phyloP scores from a whole-genome alignment of 2,888 invertebrate species.

The Chymomyza amoena region DNA sequence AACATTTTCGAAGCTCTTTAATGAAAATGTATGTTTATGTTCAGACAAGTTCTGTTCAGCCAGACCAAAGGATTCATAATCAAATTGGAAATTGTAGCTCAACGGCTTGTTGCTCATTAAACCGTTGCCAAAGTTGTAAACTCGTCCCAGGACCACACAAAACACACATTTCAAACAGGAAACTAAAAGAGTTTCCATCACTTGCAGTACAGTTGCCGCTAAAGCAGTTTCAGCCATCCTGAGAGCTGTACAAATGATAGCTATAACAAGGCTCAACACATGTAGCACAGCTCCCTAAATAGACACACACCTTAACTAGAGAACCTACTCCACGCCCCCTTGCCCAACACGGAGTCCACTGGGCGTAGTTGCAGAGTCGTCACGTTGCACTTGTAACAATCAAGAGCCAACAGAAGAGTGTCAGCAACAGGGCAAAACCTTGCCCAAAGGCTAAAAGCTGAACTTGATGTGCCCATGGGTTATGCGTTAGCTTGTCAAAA shows the following conservation, averaged over 20 bases:
- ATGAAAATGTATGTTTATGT: no score
- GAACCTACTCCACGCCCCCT: background rate
- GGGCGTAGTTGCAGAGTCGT: constrained; percentile 2
- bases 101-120: no score
- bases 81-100: no score
- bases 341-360: background rate
- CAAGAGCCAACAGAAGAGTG: constrained; percentile 46
- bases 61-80: background rate
- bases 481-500: background rate
- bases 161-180: background rate
- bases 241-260: background rate
- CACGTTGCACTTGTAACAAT: constrained; percentile 43
- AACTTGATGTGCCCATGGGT: background rate
- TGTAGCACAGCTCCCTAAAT: constrained; percentile 35
- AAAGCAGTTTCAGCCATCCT: background rate
- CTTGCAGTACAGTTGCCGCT: background rate
- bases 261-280: constrained; percentile 24
- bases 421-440: constrained; percentile 52
- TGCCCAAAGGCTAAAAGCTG: constrained; percentile 54
- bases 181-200: background rate
- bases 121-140: background rate
- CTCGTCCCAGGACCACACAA: background rate
- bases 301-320: constrained; percentile 36
- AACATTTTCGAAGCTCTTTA: no score
- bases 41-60: no score